A percentile compares a stretch with the other conserved stretches of the same genome.
Conservation (phyloP, 2,797 vertebrate genomes). For the Natrix natrix region DNA sequence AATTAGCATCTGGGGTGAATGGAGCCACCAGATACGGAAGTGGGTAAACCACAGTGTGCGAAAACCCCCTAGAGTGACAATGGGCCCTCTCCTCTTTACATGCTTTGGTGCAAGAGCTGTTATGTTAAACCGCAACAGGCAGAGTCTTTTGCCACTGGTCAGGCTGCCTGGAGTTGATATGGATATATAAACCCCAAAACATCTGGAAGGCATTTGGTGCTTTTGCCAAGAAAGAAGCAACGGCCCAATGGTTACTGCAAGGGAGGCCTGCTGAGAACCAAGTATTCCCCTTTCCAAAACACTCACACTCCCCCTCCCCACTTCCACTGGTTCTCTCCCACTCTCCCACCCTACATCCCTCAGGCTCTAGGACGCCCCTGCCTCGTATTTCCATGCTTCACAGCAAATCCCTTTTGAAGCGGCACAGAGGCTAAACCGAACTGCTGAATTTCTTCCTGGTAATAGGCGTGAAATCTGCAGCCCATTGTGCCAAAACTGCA, state of each 20-base stretch:
- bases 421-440: neutral
- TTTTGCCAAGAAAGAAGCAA: neutral
- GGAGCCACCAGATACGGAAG: neutral
- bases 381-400: constrained; percentile 28
- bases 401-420: constrained; percentile 38
- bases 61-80: neutral
- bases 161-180: neutral
- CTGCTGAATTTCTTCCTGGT: constrained; percentile 29
- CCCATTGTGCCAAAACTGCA: constrained; percentile 33
- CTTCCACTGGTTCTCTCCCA: neutral
- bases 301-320: neutral
- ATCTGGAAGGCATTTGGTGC: neutral
- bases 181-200: neutral
- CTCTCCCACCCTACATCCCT: neutral
- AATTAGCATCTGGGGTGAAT: neutral
- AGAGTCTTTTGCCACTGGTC: neutral
- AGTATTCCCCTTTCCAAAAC: neutral
- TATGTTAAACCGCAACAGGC: neutral
- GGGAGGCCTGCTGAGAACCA: neutral
- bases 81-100: neutral
- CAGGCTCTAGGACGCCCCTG: constrained; percentile 9
- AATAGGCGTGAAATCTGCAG: constrained; percentile 36
- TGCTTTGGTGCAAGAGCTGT: neutral
- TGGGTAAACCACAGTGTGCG: neutral
- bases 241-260: neutral